phyloP scores from a whole-genome alignment of 2,797 vertebrate species.

The Harpagifer antarcticus region DNA sequence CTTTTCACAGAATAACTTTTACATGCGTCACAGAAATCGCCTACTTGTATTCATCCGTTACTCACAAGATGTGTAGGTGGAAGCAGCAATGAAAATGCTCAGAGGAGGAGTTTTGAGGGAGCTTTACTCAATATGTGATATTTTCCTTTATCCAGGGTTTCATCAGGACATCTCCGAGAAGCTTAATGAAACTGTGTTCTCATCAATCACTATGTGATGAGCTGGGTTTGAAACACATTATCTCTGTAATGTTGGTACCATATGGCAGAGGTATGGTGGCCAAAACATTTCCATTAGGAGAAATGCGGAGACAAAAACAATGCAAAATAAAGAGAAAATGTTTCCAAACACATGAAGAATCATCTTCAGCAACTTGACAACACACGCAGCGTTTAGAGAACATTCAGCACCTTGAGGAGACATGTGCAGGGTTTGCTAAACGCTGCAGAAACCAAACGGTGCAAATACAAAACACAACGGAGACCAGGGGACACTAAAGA shows the following conservation, averaged over 20 bases:
- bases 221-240: not conserved
- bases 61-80: not conserved
- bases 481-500: too few relatives aligned
- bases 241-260: not conserved
- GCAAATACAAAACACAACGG: too few relatives aligned
- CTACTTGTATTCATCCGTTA: not conserved
- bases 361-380: too few relatives aligned
- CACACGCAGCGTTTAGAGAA: too few relatives aligned
- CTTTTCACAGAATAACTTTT: conserved; percentile 3
- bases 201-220: conserved; percentile 1
- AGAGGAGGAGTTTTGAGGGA: not conserved
- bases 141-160: not conserved
- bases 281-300: too few relatives aligned
- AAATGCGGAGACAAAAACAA: too few relatives aligned
- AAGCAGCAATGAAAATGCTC: not conserved
- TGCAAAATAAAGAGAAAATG: too few relatives aligned
- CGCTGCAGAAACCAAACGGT: too few relatives aligned
- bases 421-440: too few relatives aligned
- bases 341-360: too few relatives aligned
- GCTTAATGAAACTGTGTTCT: not conserved
- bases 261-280: not conserved
- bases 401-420: too few relatives aligned
- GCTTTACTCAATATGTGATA: not conserved
- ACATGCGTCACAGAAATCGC: not conserved
- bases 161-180: too few relatives aligned